phyloP scores from a whole-genome alignment of 2,797 vertebrate genomes.

The Florisuga fusca region DNA sequence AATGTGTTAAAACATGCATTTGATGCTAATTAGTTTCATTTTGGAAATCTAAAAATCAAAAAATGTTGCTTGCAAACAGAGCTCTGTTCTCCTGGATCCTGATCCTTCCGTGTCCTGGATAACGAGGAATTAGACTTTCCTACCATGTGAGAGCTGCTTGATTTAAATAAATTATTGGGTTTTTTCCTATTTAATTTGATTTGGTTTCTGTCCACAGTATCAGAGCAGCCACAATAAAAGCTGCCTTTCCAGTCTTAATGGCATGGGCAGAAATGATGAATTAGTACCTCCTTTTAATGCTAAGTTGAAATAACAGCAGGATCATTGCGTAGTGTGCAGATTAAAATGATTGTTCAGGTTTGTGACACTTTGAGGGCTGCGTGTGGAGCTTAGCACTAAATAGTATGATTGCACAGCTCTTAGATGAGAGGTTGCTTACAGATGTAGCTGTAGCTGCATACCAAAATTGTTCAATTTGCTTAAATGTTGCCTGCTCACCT shows the following conservation, averaged over 20 bases:
- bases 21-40: neutral
- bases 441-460: neutral
- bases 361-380: neutral
- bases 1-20: neutral
- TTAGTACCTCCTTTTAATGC: neutral
- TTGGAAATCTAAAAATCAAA: neutral
- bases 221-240: conserved; percentile 40
- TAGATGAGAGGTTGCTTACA: neutral
- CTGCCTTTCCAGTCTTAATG: neutral
- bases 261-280: neutral
- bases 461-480: neutral
- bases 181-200: conserved; percentile 15
- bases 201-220: conserved; percentile 36
- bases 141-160: conserved; percentile 43
- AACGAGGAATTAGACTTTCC: conserved; percentile 20
- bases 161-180: conserved; percentile 44
- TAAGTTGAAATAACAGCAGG: neutral
- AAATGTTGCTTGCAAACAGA: neutral
- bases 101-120: conserved; percentile 15
- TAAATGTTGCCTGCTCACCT: neutral
- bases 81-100: neutral
- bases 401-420: neutral
- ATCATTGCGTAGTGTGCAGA: neutral
- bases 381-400: neutral
- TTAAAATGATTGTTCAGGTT: neutral